These are phyloP conservation scores for Macropis europaea DNA, from an alignment of 2,888 invertebrate genomes.

Conservation along the genomic window DNA sequence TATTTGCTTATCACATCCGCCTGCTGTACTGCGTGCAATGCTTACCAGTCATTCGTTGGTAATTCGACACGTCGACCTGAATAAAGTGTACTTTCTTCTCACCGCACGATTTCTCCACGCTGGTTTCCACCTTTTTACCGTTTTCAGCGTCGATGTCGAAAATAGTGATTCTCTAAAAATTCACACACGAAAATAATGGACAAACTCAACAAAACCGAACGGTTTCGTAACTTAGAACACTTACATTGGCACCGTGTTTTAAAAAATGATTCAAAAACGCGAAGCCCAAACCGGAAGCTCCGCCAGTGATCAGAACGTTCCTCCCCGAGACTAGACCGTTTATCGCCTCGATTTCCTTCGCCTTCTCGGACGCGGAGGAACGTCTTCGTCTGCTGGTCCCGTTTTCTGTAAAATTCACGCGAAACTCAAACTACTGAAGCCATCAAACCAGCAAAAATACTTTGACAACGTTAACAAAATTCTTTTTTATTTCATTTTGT, in stretches of 20 bases:
- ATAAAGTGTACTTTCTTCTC: constrained; percentile 68
- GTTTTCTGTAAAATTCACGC: constrained; percentile 25
- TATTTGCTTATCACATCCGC: background rate
- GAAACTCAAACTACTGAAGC: background rate
- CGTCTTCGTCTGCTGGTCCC: constrained; percentile 49
- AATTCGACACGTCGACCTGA: constrained; percentile 68
- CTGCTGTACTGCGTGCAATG: background rate
- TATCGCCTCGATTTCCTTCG: constrained; percentile 71
- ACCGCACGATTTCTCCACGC: constrained; percentile 69
- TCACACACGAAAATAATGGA: background rate
- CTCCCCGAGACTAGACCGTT: constrained; percentile 71
- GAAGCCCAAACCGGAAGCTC: constrained; percentile 72
- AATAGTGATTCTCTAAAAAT: constrained; percentile 68
- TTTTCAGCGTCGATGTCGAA: constrained; percentile 67
- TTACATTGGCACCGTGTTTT: constrained; percentile 72
- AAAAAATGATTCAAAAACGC: constrained; percentile 74
- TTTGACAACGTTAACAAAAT: background rate
- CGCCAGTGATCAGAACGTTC: constrained; percentile 74
- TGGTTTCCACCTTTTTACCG: constrained; percentile 58
- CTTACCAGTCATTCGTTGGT: constrained; percentile 66
- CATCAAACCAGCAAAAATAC: background rate
- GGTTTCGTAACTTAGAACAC: constrained; percentile 7
- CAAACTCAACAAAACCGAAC: too few relatives aligned
- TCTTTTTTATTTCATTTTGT: background rate
- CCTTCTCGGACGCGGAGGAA: constrained; percentile 70